Base-by-base conservation (phyloP, 2,113 vertebrate genomes). In the Pelodiscus sinensis region DNA sequence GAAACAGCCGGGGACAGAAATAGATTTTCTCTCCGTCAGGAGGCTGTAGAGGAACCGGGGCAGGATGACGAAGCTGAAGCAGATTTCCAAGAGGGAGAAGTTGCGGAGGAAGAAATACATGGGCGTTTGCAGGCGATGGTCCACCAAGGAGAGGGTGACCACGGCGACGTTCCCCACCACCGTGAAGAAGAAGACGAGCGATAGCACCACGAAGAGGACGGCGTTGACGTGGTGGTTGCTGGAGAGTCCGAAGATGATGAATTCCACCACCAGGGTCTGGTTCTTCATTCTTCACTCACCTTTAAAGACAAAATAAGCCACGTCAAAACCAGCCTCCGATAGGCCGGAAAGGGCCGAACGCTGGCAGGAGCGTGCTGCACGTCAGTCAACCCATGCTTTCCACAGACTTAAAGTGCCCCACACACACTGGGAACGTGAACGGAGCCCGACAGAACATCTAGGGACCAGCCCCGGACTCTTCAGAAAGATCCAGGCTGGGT, bases 101-200 rank as follows among this genome's bases (percentile, higher is more conserved):
- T 94, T 96, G 50, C 79, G 19, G 51, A 95, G 94, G 54, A 95
- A 96, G 90, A 95, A 95, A 91, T 96, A 94, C 93, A 96, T 94
- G 35, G 94, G 90, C 3, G 87, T 86, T 11, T 95, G 88, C 13
- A 95, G 88, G 3, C 55, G 55, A 35, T 78, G 62, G n/a, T 96
- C 91, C 22, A 94, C 13, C 35, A 94, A 35, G 19, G 95, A 90
- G n/a, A 97, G 86, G 8, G 57, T 79, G 75, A 96, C 60, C 51
- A 96, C 91, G 19, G 77, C 25, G 25, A 92, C 16, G 58, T 96
- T 97, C 51, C 93, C 96, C 4, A 54, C 19, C 29, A 95, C 79
- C 22, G 93, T 96, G 52, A 97, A 44, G 1, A 93, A 27, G 29
- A 95, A 96, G 51, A 90, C 15, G 6, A 92, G 75, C 16, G 94